A percentile compares a stretch with the other conserved stretches of the same genome.
Conservation (phyloP, 2,797 vertebrate genomes). For the Mus caroli region DNA sequence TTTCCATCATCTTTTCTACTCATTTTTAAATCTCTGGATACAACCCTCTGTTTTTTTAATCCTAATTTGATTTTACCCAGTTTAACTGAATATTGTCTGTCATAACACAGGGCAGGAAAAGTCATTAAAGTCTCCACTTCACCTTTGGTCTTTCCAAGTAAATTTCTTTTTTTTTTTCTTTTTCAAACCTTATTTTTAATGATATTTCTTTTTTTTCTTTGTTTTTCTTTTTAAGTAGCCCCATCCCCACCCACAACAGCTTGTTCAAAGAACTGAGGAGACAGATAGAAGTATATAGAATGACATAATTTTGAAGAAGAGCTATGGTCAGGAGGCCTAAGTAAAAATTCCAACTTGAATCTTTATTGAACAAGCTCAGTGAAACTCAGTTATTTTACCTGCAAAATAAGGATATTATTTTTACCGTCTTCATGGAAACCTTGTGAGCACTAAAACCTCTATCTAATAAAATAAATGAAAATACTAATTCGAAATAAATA, state of each 20-base stretch:
- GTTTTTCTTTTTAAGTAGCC: not conserved
- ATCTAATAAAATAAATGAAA: not conserved
- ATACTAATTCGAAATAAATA: constrained; percentile 2
- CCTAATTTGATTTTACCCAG: not conserved
- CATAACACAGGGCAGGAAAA: not conserved
- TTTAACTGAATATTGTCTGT: not conserved
- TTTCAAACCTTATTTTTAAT: too few relatives aligned
- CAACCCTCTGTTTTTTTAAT: not conserved
- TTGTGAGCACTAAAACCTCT: not conserved
- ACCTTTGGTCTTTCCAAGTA: not conserved
- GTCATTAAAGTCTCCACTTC: not conserved
- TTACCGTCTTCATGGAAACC: not conserved
- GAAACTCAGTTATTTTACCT: not conserved
- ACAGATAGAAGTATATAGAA: not conserved
- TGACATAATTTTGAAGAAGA: not conserved
- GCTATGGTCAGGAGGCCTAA: not conserved
- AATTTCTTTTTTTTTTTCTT: not conserved
- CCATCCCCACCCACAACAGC: not conserved
- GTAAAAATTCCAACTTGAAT: not conserved
- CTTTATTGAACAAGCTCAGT: not conserved
- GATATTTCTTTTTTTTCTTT: too few relatives aligned
- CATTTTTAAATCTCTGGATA: not conserved
- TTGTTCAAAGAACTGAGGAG: not conserved
- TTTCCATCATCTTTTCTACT: not conserved
- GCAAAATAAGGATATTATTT: not conserved